Evolutionary conservation across 2,797 vertebrate species (phyloP).

Genomic region (Streptopelia turtur): DNA sequence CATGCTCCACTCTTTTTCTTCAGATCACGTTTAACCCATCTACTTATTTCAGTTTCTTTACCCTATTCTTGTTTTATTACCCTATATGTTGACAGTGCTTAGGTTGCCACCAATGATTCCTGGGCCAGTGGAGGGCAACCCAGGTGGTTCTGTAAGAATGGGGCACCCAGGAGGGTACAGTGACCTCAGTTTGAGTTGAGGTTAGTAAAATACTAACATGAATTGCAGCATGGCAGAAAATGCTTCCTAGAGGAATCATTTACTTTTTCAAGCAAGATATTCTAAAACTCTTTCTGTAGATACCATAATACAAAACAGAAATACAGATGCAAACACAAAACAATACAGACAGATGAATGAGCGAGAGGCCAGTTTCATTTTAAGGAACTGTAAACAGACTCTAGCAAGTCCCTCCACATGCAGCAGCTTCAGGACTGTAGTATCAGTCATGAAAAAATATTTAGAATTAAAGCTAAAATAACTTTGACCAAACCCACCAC

Average conservation of each 20-base stretch:
- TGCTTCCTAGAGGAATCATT: not conserved
- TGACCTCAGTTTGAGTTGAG: not conserved
- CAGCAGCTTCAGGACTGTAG: not conserved
- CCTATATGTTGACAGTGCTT: not conserved
- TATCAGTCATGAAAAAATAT: not conserved
- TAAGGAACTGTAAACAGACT: not conserved
- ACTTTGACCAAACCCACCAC: not conserved
- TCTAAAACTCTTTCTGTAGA: not conserved
- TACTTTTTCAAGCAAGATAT: not conserved
- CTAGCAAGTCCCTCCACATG: not conserved
- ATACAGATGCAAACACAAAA: not conserved
- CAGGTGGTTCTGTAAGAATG: fast-evolving
- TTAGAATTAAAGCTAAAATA: not conserved
- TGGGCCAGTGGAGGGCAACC: not conserved
- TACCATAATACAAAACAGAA: not conserved
- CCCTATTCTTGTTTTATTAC: not conserved
- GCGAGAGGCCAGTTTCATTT: not conserved
- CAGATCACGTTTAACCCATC: not conserved
- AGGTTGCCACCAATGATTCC: not conserved
- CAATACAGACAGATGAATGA: not conserved
- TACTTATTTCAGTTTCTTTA: not conserved
- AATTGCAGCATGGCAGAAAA: not conserved
- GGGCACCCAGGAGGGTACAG: not conserved
- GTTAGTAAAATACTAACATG: not conserved
- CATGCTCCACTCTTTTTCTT: not conserved